Percentiles rank a stretch among this genome's conserved stretches.
Evolutionary conservation across 2,797 vertebrate species (phyloP).

Genomic region (Anguilla obscura): DNA sequence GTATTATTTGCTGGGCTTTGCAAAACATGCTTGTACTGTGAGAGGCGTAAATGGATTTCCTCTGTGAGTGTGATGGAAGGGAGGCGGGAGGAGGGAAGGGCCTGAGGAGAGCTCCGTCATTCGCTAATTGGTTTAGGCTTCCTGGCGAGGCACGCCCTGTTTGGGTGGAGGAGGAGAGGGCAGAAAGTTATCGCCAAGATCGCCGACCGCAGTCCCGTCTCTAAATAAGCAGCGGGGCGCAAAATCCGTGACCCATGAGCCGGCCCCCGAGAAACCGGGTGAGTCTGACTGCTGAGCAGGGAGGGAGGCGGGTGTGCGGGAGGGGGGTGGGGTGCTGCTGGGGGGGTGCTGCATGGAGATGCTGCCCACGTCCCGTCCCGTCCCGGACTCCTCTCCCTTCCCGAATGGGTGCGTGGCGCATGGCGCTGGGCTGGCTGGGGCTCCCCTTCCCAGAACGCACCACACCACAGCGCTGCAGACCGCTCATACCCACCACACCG

Average conservation of each 20-base stretch:
- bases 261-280: conserved; percentile 71
- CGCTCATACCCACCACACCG: conserved; percentile 10
- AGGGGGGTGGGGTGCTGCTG: background rate
- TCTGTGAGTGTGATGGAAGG: conserved; percentile 57
- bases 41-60: conserved; percentile 75
- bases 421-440: background rate
- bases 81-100: conserved; percentile 36
- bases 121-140: conserved; percentile 63
- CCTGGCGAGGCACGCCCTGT: conserved; percentile 57
- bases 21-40: conserved; percentile 64
- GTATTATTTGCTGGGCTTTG: conserved; percentile 63
- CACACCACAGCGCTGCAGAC: background rate
- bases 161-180: conserved; percentile 19
- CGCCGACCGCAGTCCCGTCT: conserved; percentile 26
- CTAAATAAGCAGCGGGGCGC: conserved; percentile 66
- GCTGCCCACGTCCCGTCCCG: conserved; percentile 34
- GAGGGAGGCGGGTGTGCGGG: background rate
- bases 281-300: conserved; percentile 62
- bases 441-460: background rate
- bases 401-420: background rate
- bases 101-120: conserved; percentile 27
- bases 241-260: conserved; percentile 68
- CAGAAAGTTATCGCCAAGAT: conserved; percentile 42
- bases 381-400: conserved; percentile 11
- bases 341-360: conserved; percentile 49